Conservation (phyloP, 2,888 invertebrate species). For the Drosophila emarginata region DNA sequence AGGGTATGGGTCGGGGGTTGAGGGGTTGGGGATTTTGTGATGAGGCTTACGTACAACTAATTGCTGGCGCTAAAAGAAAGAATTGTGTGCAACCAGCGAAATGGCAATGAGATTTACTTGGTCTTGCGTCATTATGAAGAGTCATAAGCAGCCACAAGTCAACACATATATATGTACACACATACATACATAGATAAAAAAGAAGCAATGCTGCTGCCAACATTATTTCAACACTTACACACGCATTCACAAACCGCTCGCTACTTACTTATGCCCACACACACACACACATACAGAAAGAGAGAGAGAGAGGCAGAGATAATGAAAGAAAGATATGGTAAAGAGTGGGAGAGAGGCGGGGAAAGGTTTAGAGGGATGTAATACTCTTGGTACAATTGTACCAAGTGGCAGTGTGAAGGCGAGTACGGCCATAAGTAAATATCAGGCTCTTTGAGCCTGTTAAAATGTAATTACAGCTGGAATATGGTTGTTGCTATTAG, state of each 20-base stretch:
- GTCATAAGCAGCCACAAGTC: slow-evolving; percentile 50
- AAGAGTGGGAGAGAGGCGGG: neutral
- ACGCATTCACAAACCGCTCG: slow-evolving; percentile 41
- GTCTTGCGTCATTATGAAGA: slow-evolving; percentile 69
- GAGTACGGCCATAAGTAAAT: slow-evolving; percentile 61
- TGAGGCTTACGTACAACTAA: slow-evolving; percentile 60
- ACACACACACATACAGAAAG: neutral
- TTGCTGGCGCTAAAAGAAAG: slow-evolving; percentile 57
- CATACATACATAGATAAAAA: slow-evolving; percentile 7
- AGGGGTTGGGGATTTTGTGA: slow-evolving; percentile 26
- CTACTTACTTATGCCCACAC: slow-evolving; percentile 30
- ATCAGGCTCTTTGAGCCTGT: slow-evolving; percentile 68
- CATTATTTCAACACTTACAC: slow-evolving; percentile 66
- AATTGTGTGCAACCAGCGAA: slow-evolving; percentile 69
- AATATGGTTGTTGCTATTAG: slow-evolving; percentile 71
- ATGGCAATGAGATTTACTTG: slow-evolving; percentile 71
- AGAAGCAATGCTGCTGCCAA: slow-evolving; percentile 32
- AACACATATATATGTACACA: slow-evolving; percentile 16
- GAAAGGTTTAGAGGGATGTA: neutral
- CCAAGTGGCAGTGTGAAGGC: slow-evolving; percentile 34
- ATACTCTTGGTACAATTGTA: slow-evolving; percentile 19
- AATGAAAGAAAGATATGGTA: too few relatives aligned
- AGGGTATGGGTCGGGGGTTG: slow-evolving; percentile 30
- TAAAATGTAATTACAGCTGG: slow-evolving; percentile 71
- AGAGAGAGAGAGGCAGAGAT: neutral